Evolutionary conservation across 2,797 vertebrate genomes (phyloP).

Genomic region (Agapornis canus): DNA sequence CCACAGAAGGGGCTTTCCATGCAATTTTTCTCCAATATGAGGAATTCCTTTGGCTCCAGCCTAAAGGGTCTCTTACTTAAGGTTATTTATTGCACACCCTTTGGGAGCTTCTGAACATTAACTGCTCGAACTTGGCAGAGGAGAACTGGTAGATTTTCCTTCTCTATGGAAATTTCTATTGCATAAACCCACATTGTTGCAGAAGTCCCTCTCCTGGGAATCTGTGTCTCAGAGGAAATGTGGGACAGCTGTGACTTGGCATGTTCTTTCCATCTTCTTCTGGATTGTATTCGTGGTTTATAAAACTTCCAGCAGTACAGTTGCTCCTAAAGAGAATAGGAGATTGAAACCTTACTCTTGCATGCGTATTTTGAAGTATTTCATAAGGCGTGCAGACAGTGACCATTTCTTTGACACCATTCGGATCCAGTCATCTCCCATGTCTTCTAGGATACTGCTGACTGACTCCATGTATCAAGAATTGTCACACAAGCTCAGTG

Average conservation of each 20-base stretch:
- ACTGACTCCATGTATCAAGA: neutral
- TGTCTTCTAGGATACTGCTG: neutral
- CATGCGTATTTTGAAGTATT: neutral
- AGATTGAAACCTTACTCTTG: neutral
- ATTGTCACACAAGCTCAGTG: neutral
- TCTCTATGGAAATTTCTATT: neutral
- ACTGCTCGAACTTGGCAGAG: constrained; percentile 12
- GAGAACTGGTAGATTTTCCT: neutral
- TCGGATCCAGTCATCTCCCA: neutral
- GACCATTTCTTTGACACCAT: neutral
- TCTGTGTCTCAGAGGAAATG: constrained; percentile 5
- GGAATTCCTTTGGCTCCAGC: constrained; percentile 25
- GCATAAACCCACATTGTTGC: neutral
- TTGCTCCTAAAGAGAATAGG: neutral
- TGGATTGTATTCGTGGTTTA: neutral
- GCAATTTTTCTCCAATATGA: neutral
- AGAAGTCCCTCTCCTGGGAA: neutral
- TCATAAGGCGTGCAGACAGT: neutral
- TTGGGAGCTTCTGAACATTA: neutral
- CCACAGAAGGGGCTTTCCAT: constrained; percentile 32
- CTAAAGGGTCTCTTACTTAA: neutral
- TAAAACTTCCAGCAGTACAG: neutral
- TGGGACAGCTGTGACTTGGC: neutral
- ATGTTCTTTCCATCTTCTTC: neutral
- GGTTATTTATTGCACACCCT: neutral